A percentile compares a stretch with the other conserved stretches of the same genome.
phyloP scores from a whole-genome alignment of 2,797 vertebrate genomes.

The Carcharodon carcharias region DNA sequence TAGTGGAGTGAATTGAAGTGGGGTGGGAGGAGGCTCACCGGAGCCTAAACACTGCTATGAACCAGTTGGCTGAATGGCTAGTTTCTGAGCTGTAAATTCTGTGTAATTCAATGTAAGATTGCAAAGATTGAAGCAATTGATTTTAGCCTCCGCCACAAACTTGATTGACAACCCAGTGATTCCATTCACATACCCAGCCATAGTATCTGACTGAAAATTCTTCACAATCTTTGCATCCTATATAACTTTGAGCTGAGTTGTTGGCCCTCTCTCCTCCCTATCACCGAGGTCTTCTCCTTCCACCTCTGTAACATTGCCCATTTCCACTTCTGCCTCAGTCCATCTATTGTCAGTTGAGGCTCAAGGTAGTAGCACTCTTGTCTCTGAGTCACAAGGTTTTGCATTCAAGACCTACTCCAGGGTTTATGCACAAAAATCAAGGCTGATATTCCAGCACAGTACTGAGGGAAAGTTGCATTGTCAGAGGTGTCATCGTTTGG shows the following conservation, averaged over 20 bases:
- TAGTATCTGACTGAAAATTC: not conserved
- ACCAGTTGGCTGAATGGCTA: not conserved
- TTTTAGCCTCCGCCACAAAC: not conserved
- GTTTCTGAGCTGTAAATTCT: not conserved
- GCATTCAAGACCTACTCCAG: no score
- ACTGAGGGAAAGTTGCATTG: no score
- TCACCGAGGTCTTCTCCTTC: not conserved
- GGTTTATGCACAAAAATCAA: no score
- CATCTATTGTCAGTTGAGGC: not conserved
- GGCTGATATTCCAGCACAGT: no score
- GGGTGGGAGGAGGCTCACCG: not conserved
- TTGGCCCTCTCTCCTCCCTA: not conserved
- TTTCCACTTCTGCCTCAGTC: not conserved
- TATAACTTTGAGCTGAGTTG: not conserved
- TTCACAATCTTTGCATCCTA: not conserved
- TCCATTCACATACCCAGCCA: not conserved
- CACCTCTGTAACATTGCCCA: not conserved
- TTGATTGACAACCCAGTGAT: no score
- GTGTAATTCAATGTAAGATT: not conserved
- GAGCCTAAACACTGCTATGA: not conserved
- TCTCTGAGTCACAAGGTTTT: no score
- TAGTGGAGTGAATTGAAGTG: not conserved
- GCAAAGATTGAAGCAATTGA: not conserved
- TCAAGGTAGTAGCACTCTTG: no score
- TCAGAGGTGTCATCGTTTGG: no score